Evolutionary conservation across 1,140 invertebrate genomes (phyloP), one percentile per base, ranked within the genome.

Genomic region (Drosophila willistoni): DNA sequence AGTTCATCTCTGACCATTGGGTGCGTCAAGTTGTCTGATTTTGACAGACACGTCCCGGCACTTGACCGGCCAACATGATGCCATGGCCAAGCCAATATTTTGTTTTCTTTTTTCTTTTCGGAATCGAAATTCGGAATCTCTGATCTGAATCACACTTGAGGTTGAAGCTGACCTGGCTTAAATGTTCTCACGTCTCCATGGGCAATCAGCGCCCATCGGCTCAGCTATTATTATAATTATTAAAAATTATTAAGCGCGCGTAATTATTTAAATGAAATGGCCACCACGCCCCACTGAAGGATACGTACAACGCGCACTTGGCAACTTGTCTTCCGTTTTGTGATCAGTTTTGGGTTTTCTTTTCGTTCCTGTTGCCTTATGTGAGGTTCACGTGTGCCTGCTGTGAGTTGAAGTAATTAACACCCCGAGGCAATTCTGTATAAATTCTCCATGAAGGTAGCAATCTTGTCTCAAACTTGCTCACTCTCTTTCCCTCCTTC

Each of bases 261-360:
- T 89, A 89, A 89, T 89, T 89, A 89, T 89, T 89, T 89, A 90
- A 89, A 90, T 89, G 77, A 89, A 86, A 89, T 81, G 71, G 77
- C 69, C 68, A 55, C 74, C 61, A 51, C 44, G 51, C 34, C 34
- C 54, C 55, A 14, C 19, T 42, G 77, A 69, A 84, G 34, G 34
- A 36, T 9, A 36, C 29, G 10, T 47, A 14, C 14, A 44, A 44
- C 75, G 59, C 47, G 59, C 47, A 67, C 67, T 68, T 76, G 59
- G 47, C 68, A 33, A 63, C 33, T 64, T 68, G 63, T 64, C 25
- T 10, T 51, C 44, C 44, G 44, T 51, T 51, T 51, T 51, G 7
- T 14, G 17, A 22, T 51, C 44, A 12, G 17, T 51, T 51, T 51
- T 51, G 9, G 9, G 14, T 17, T 47, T 47, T 44, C 14, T 17